These are phyloP conservation scores for Orthonyx spaldingii DNA, from an alignment of 2,113 vertebrate genomes.

Conservation along the genomic window DNA sequence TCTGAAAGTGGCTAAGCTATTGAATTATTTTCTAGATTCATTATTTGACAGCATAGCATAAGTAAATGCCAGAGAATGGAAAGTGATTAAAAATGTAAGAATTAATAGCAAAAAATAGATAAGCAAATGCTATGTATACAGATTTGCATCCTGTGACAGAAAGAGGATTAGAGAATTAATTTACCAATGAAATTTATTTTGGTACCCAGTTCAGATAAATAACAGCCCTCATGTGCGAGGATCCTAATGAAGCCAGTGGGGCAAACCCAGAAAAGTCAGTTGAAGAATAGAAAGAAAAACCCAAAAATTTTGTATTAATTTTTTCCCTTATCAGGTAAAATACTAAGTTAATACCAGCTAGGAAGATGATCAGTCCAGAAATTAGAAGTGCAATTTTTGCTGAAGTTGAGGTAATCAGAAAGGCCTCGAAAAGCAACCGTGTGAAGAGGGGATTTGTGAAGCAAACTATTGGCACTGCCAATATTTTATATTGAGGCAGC, in stretches of 20 bases:
- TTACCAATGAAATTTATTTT: not conserved
- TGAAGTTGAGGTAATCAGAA: not conserved
- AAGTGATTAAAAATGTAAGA: not conserved
- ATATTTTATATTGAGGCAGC: not conserved
- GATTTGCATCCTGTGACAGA: not conserved
- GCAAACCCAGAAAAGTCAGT: not conserved
- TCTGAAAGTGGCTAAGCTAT: not conserved
- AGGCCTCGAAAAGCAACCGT: not conserved
- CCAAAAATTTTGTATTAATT: not conserved
- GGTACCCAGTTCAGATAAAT: not conserved
- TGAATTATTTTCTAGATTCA: not conserved
- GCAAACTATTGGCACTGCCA: not conserved
- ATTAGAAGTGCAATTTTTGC: not conserved
- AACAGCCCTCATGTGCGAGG: not conserved
- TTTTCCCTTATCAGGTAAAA: not conserved
- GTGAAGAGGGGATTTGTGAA: not conserved
- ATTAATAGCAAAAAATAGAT: constrained; percentile 1
- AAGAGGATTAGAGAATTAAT: constrained; percentile 31
- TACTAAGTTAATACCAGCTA: not conserved
- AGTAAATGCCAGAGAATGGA: not conserved
- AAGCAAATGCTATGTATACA: not conserved
- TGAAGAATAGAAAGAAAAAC: not conserved
- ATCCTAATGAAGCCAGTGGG: not conserved
- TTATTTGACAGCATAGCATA: not conserved
- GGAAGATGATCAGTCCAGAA: not conserved